Percentiles rank a stretch among this genome's conserved stretches.
Evolutionary conservation across 2,113 vertebrate genomes (phyloP).

Genomic region (Poeciliopsis occidentalis): DNA sequence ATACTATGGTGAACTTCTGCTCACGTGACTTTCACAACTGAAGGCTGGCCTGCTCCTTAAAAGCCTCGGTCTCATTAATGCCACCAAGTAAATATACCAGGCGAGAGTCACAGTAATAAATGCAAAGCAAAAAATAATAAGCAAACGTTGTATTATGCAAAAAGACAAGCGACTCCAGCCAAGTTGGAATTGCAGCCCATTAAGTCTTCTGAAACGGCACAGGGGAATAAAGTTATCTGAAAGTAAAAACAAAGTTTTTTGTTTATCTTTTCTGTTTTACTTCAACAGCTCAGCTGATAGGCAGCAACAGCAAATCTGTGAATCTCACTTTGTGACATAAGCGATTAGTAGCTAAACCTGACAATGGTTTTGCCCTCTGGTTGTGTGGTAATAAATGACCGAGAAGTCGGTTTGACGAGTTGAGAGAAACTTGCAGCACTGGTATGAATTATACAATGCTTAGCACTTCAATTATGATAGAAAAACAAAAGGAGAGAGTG

Average conservation of each 20-base stretch:
- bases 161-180: constrained; percentile 8
- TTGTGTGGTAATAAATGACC: constrained; percentile 20
- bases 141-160: not conserved
- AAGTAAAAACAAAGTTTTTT: not conserved
- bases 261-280: not conserved
- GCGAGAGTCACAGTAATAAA: constrained; percentile 8
- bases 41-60: not conserved
- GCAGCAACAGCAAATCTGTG: constrained; percentile 8
- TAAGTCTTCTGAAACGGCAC: constrained; percentile 9
- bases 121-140: not conserved
- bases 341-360: not conserved
- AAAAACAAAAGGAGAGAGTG: not conserved
- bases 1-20: not conserved
- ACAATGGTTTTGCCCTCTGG: not conserved
- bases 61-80: not conserved
- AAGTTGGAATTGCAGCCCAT: constrained; percentile 10
- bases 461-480: not conserved
- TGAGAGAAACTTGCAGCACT: not conserved
- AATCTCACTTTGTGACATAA: not conserved
- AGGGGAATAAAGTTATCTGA: not conserved
- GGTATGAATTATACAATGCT: not conserved
- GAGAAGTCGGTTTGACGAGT: not conserved
- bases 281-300: not conserved
- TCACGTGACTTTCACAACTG: not conserved
- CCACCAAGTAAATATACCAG: not conserved